Percentiles rank a stretch among this genome's conserved stretches.
phyloP scores from a whole-genome alignment of 2,113 vertebrate species.

The Hystrix cristata region DNA sequence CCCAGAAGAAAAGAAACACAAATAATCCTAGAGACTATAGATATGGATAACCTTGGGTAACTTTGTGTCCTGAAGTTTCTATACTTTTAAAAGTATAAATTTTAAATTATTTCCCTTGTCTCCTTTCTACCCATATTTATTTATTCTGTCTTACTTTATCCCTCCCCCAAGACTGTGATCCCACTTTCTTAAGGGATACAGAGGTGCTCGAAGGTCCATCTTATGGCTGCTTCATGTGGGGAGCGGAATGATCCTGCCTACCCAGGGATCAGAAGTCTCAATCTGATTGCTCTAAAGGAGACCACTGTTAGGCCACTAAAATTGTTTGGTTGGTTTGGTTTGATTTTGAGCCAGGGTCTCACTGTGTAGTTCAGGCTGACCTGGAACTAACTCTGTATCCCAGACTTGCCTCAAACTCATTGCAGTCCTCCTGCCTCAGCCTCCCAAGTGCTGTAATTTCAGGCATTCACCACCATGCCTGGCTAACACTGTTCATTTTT shows the following conservation, averaged over 20 bases:
- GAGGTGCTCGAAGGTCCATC: background rate
- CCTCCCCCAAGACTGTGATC: background rate
- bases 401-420: background rate
- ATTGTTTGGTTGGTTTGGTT: no score
- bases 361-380: background rate
- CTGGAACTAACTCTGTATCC: background rate
- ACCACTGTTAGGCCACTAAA: no score
- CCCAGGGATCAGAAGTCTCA: background rate
- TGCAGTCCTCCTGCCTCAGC: background rate
- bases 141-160: background rate
- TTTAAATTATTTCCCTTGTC: background rate
- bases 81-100: background rate
- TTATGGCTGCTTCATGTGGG: background rate
- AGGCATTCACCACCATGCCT: background rate
- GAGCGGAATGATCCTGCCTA: background rate
- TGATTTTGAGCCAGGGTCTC: no score
- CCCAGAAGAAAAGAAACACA: background rate
- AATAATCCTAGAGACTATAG: background rate
- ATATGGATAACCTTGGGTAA: background rate
- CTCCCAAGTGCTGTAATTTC: background rate
- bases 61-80: background rate
- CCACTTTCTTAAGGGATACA: background rate
- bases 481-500: background rate
- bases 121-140: background rate
- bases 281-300: background rate